phyloP scores from a whole-genome alignment of 2,113 vertebrate genomes.

The Syrrhaptes paradoxus region DNA sequence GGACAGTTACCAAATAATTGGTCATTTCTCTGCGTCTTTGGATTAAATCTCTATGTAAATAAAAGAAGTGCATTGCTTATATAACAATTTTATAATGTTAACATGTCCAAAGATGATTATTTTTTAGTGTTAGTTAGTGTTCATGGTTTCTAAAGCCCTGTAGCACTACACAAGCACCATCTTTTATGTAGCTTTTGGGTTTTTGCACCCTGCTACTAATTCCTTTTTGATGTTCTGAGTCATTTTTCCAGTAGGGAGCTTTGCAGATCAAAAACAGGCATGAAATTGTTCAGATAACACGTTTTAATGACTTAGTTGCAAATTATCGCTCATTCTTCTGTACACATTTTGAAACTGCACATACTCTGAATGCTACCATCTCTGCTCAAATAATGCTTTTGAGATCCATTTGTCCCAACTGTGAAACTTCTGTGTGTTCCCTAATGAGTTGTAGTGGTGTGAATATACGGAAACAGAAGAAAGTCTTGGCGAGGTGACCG shows the following conservation, averaged over 20 bases:
- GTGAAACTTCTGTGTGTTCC: background rate
- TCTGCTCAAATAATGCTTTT: background rate
- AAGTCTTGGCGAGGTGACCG: background rate
- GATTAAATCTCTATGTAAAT: background rate
- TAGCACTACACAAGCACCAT: background rate
- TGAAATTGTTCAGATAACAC: background rate
- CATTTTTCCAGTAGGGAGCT: constrained; percentile 22
- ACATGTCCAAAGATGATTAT: background rate
- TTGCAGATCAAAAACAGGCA: background rate
- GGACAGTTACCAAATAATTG: background rate
- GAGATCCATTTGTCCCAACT: background rate
- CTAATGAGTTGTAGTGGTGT: background rate
- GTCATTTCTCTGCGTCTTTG: background rate
- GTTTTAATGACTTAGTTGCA: background rate
- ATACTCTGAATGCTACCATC: background rate
- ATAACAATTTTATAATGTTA: background rate
- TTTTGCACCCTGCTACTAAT: constrained; percentile 17
- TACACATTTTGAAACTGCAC: background rate
- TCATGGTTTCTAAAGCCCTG: background rate
- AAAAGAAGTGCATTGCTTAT: background rate
- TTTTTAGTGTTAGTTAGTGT: background rate
- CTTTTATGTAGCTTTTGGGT: background rate
- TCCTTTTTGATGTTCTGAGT: background rate
- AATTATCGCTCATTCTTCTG: background rate
- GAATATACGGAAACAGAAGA: background rate